Evolutionary conservation across 1,140 invertebrate species (phyloP).

Genomic region (Drosophila nigrodunni): DNA sequence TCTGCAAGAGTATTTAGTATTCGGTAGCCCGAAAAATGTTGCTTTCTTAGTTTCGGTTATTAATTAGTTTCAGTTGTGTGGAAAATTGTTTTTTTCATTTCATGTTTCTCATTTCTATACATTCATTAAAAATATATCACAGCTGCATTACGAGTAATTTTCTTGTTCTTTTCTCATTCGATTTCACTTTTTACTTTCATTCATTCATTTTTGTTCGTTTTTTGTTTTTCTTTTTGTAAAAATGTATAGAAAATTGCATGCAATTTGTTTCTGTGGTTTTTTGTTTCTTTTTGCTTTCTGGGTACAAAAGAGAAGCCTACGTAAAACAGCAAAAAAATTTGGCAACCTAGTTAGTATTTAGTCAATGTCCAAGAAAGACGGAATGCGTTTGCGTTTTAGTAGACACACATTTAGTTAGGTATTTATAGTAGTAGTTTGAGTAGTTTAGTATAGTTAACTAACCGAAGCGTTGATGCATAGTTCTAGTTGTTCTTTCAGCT

Average conservation of each 20-base stretch:
- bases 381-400: constrained; percentile 66
- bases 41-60: neutral
- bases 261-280: constrained; percentile 29
- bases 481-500: constrained; percentile 21
- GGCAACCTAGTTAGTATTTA: constrained; percentile 77
- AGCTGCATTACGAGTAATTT: constrained; percentile 78
- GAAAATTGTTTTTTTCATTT: constrained; percentile 32
- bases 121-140: constrained; percentile 77
- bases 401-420: constrained; percentile 61
- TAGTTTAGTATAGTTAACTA: constrained; percentile 61
- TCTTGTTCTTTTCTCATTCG: constrained; percentile 13
- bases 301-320: constrained; percentile 48
- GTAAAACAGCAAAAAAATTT: constrained; percentile 75
- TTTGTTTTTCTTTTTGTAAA: constrained; percentile 41
- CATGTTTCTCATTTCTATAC: constrained; percentile 55
- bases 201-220: constrained; percentile 39
- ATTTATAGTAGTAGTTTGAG: constrained; percentile 45
- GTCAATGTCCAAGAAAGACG: constrained; percentile 69
- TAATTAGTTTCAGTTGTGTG: constrained; percentile 35
- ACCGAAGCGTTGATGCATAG: constrained; percentile 67
- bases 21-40: constrained; percentile 23
- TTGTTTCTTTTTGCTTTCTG: constrained; percentile 1
- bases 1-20: constrained; percentile 19
- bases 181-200: constrained; percentile 9
- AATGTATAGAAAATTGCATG: constrained; percentile 72